These are phyloP conservation scores for Amblyraja radiata DNA, from an alignment of 2,797 vertebrate genomes.

Conservation along the genomic window DNA sequence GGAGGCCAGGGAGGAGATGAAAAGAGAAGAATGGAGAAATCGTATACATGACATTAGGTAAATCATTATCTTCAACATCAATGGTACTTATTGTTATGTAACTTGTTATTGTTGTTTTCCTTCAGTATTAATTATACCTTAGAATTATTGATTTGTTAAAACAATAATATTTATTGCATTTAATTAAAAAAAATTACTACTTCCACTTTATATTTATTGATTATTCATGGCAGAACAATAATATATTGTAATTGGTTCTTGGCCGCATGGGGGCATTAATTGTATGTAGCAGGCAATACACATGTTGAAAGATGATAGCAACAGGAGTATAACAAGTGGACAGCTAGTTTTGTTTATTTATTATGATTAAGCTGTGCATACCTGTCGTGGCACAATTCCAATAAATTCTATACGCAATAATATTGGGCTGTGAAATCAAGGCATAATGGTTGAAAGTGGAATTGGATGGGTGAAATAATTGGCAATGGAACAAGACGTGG, in stretches of 20 bases:
- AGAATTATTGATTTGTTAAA: constrained; percentile 5
- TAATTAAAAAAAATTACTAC: constrained; percentile 9
- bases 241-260: neutral
- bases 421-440: neutral
- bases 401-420: neutral
- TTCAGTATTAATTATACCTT: neutral
- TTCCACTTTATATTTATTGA: neutral
- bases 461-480: neutral
- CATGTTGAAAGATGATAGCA: neutral
- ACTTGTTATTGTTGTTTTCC: neutral
- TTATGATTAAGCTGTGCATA: neutral
- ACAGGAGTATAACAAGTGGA: neutral
- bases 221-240: neutral
- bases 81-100: neutral
- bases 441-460: neutral
- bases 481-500: neutral
- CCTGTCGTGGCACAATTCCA: neutral
- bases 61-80: constrained; percentile 46
- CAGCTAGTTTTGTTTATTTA: neutral
- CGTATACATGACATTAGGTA: constrained; percentile 57
- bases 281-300: neutral
- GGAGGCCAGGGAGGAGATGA: constrained; percentile 56
- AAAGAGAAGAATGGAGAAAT: constrained; percentile 51
- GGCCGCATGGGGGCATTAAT: no score
- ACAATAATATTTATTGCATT: neutral